These are phyloP conservation scores for Junonia oenone DNA, from an alignment of 2,888 invertebrate genomes.

Conservation along the genomic window DNA sequence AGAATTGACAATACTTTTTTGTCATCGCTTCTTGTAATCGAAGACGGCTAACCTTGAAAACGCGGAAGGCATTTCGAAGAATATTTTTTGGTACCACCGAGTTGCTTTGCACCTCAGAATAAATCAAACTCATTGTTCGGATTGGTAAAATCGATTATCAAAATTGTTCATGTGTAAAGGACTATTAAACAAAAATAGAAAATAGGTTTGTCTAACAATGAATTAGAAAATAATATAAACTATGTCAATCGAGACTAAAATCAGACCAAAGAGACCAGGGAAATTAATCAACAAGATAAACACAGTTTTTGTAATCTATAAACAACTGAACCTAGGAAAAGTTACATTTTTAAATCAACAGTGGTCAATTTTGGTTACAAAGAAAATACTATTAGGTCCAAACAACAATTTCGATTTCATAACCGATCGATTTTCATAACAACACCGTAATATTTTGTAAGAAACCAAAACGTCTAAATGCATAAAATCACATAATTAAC, in stretches of 20 bases:
- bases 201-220: not conserved
- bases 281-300: no score
- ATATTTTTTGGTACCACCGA: constrained; percentile 39
- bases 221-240: no score
- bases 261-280: no score
- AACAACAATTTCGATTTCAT: no score
- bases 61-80: constrained; percentile 55
- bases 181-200: constrained; percentile 8
- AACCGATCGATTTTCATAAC: not conserved
- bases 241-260: no score
- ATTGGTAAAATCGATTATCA: constrained; percentile 24
- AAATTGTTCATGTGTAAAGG: constrained; percentile 22
- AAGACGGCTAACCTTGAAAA: constrained; percentile 50
- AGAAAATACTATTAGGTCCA: no score
- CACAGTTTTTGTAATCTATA: no score
- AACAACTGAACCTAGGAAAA: no score
- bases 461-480: constrained; percentile 7
- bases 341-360: no score
- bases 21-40: constrained; percentile 42
- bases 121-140: constrained; percentile 25
- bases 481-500: constrained; percentile 29
- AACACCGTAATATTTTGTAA: not conserved
- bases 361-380: no score
- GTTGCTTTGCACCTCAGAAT: constrained; percentile 23
- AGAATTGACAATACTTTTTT: constrained; percentile 42